Percentiles rank a stretch among this genome's conserved stretches.
These are phyloP conservation scores for Leucosticte australis DNA, from an alignment of 2,113 vertebrate species.

Conservation along the genomic window DNA sequence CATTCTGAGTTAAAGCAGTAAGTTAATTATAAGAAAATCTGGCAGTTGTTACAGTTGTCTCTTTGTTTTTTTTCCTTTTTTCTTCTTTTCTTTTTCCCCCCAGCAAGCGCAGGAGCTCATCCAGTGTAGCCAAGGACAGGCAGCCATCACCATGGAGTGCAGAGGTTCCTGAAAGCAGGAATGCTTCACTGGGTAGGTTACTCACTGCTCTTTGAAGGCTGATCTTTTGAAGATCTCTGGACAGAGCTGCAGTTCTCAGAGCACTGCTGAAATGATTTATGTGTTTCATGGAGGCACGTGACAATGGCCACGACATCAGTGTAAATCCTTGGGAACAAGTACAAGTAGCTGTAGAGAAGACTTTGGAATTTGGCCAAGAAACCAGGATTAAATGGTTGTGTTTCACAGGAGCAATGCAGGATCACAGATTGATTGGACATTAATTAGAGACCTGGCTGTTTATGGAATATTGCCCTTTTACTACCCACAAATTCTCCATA, in stretches of 20 bases:
- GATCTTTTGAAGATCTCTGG: background rate
- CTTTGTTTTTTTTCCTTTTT: background rate
- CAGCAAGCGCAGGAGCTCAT: slow-evolving; percentile 46
- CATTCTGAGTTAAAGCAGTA: background rate
- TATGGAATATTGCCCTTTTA: slow-evolving; percentile 8
- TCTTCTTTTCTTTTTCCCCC: background rate
- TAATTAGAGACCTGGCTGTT: slow-evolving; percentile 16
- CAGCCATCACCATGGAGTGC: slow-evolving; percentile 46
- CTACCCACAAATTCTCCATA: background rate
- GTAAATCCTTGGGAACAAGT: slow-evolving; percentile 19
- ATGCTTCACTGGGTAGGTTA: slow-evolving; percentile 57
- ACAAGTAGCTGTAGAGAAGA: background rate
- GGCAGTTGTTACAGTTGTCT: background rate
- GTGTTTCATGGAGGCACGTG: background rate
- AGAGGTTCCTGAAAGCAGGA: slow-evolving; percentile 43
- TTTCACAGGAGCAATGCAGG: background rate
- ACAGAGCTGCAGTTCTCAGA: background rate
- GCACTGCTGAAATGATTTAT: background rate
- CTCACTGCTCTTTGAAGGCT: slow-evolving; percentile 13
- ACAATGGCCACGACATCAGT: background rate
- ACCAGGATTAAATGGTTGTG: background rate
- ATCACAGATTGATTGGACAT: background rate
- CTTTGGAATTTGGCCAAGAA: background rate
- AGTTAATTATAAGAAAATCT: slow-evolving; percentile 2
- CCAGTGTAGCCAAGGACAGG: slow-evolving; percentile 24